Evolutionary conservation across 1,140 invertebrate species (phyloP).

Genomic region (Trinorchestia longiramus): DNA sequence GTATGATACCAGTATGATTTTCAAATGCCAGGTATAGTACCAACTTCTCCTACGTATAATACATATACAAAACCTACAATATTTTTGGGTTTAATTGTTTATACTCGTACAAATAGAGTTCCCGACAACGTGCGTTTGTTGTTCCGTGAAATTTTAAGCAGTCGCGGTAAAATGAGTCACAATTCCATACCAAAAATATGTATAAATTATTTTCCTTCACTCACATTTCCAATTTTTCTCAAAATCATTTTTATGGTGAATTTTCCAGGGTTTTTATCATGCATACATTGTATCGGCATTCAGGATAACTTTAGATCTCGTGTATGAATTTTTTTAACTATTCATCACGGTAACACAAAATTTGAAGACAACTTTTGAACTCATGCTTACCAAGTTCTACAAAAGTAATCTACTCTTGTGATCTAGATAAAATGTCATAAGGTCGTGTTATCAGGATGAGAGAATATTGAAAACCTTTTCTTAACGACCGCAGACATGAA

Average conservation of each 20-base stretch:
- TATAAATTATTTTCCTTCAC: no score
- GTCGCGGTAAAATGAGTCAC: neutral
- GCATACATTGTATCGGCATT: neutral
- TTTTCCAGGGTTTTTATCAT: neutral
- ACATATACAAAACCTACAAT: neutral
- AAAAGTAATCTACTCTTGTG: neutral
- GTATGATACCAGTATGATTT: neutral
- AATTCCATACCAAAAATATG: neutral
- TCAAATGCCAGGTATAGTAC: neutral
- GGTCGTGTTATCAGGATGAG: neutral
- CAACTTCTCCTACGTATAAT: neutral
- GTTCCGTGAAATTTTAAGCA: neutral
- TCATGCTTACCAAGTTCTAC: neutral
- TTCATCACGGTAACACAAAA: neutral
- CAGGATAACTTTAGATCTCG: neutral
- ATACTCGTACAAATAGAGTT: neutral
- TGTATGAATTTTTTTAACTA: neutral
- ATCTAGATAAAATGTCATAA: neutral
- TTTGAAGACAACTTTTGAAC: neutral
- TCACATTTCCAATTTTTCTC: neutral
- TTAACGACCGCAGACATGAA: neutral
- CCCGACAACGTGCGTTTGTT: neutral
- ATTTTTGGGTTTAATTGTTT: neutral
- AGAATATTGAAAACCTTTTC: neutral
- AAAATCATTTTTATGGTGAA: neutral